phyloP scores from a whole-genome alignment of 2,888 invertebrate species.

The Hydriomena furcata region DNA sequence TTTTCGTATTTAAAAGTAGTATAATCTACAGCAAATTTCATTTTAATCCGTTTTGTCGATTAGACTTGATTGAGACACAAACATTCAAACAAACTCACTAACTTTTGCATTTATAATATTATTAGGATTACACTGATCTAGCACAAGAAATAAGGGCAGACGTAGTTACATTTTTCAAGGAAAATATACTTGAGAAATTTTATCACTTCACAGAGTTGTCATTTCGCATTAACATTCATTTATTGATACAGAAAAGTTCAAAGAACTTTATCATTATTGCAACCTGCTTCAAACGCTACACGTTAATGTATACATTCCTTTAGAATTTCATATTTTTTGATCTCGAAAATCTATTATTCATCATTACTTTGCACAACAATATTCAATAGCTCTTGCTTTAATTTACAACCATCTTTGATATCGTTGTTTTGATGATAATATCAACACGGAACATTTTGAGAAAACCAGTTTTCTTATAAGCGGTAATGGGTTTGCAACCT shows the following conservation, averaged over 20 bases:
- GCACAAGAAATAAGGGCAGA: too few relatives aligned
- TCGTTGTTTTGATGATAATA: slow-evolving; percentile 6
- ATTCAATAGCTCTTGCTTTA: background rate
- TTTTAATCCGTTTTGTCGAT: too few relatives aligned
- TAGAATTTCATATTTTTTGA: slow-evolving; percentile 2
- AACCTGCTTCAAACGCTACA: slow-evolving; percentile 11
- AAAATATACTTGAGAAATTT: background rate
- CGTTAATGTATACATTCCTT: slow-evolving; percentile 11
- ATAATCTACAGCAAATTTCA: too few relatives aligned
- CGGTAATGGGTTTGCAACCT: too few relatives aligned
- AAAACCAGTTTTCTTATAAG: too few relatives aligned
- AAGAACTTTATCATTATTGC: slow-evolving; percentile 25
- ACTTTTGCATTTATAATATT: too few relatives aligned
- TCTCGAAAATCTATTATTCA: slow-evolving; percentile 2
- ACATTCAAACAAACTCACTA: too few relatives aligned
- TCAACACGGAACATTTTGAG: slow-evolving; percentile 9
- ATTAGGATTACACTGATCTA: too few relatives aligned
- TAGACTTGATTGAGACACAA: too few relatives aligned
- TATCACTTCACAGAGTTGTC: slow-evolving; percentile 3
- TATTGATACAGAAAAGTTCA: slow-evolving; percentile 20
- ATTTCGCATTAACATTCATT: slow-evolving; percentile 4
- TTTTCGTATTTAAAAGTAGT: too few relatives aligned
- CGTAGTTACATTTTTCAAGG: background rate
- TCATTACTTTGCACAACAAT: background rate
- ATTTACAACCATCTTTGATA: background rate